Evolutionary conservation across 2,797 vertebrate genomes (phyloP).

Genomic region (Alosa sapidissima): DNA sequence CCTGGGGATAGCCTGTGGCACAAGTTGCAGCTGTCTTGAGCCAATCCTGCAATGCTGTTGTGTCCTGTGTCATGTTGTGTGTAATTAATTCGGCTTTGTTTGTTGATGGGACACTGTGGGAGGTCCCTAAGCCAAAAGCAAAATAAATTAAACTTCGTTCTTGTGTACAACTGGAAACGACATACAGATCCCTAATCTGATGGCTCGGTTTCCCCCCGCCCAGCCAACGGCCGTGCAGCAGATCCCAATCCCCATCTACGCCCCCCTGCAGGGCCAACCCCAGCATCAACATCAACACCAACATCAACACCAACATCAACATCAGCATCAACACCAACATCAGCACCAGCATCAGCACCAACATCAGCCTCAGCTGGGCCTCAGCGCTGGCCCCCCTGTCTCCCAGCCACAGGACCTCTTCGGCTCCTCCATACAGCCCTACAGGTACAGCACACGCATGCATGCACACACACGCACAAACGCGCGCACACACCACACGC

Average conservation of each 20-base stretch:
- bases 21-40: too few species aligned
- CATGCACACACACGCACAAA: background rate
- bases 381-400: conserved; percentile 87
- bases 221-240: conserved; percentile 93
- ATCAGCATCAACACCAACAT: conserved; percentile 73
- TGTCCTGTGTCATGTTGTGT: too few species aligned
- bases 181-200: background rate
- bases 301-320: conserved; percentile 69
- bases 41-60: too few species aligned
- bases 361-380: conserved; percentile 87
- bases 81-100: too few species aligned
- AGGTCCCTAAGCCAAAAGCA: too few species aligned
- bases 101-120: too few species aligned
- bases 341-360: conserved; percentile 58
- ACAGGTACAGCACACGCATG: conserved; percentile 75
- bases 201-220: background rate
- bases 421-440: conserved; percentile 92
- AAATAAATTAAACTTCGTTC: too few species aligned
- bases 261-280: conserved; percentile 93
- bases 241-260: conserved; percentile 98
- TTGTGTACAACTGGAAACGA: background rate
- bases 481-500: too few species aligned
- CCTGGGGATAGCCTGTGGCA: too few species aligned
- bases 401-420: conserved; percentile 97
- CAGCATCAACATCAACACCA: conserved; percentile 79